Percentiles rank a stretch among this genome's conserved stretches.
Evolutionary conservation across 2,797 vertebrate species (phyloP).

Genomic region (Rachycentron canadum): DNA sequence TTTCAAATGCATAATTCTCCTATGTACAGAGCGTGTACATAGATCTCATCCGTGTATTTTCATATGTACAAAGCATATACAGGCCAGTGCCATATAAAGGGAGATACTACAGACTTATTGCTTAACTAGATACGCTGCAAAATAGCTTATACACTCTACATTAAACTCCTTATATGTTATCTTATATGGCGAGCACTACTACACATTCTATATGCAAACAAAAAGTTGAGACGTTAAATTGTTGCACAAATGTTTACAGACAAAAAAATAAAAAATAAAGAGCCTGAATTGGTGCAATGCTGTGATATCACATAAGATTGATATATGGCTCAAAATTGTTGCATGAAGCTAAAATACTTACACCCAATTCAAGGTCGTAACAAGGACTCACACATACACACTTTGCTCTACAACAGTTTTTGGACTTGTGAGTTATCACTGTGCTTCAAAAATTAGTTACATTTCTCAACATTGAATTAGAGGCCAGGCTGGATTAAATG

Average conservation of each 20-base stretch:
- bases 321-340: constrained; percentile 64
- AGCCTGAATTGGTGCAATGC: constrained; percentile 36
- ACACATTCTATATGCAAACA: constrained; percentile 78
- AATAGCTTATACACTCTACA: constrained; percentile 76
- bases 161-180: constrained; percentile 72
- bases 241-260: constrained; percentile 68
- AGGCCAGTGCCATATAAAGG: constrained; percentile 85
- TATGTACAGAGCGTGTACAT: constrained; percentile 80
- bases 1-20: constrained; percentile 83
- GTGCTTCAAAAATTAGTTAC: constrained; percentile 67
- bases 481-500: constrained; percentile 67
- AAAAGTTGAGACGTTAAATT: constrained; percentile 65
- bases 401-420: constrained; percentile 58
- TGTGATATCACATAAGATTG: constrained; percentile 44
- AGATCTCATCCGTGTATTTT: constrained; percentile 76
- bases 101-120: constrained; percentile 88
- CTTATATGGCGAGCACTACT: constrained; percentile 78
- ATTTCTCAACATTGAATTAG: constrained; percentile 56
- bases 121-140: constrained; percentile 87
- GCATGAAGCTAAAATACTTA: constrained; percentile 60
- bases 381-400: constrained; percentile 51
- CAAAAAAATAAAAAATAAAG: no score
- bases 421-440: constrained; percentile 47
- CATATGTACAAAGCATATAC: constrained; percentile 85
- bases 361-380: constrained; percentile 53